Percentiles rank a stretch among this genome's conserved stretches.
Conservation (phyloP, 2,113 vertebrate genomes). For the Equus quagga region DNA sequence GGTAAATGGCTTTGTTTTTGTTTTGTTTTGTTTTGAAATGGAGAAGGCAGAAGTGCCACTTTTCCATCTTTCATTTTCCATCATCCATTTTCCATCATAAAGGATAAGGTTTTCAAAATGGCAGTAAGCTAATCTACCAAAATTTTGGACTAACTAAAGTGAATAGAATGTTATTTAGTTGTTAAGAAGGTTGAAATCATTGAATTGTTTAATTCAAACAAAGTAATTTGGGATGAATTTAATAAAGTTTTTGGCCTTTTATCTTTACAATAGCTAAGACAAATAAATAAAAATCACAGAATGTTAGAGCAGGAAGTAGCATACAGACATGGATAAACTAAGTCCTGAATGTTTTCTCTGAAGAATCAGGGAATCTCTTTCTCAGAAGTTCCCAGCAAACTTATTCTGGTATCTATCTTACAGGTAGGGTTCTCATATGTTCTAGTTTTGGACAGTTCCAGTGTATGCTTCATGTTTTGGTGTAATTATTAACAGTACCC, state of each 20-base stretch:
- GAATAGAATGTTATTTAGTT: background rate
- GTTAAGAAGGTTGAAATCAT: background rate
- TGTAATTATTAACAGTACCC: background rate
- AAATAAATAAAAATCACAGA: background rate
- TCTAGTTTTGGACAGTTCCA: background rate
- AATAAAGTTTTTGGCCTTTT: background rate
- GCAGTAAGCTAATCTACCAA: background rate
- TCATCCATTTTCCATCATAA: background rate
- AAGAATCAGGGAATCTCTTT: background rate
- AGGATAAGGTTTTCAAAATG: background rate
- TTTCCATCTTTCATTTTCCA: background rate
- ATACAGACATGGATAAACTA: background rate
- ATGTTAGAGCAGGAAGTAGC: background rate
- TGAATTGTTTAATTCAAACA: background rate
- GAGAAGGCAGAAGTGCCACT: background rate
- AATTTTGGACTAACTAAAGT: background rate
- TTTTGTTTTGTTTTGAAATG: background rate
- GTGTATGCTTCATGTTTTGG: background rate
- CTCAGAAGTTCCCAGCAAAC: background rate
- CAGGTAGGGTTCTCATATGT: background rate
- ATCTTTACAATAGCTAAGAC: background rate
- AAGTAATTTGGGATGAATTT: background rate
- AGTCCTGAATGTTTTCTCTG: background rate
- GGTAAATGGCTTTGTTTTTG: background rate
- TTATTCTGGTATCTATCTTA: background rate